Percentiles rank a stretch among this genome's conserved stretches.
Conservation (phyloP, 2,797 vertebrate species). For the Brachyalestes nurse region DNA sequence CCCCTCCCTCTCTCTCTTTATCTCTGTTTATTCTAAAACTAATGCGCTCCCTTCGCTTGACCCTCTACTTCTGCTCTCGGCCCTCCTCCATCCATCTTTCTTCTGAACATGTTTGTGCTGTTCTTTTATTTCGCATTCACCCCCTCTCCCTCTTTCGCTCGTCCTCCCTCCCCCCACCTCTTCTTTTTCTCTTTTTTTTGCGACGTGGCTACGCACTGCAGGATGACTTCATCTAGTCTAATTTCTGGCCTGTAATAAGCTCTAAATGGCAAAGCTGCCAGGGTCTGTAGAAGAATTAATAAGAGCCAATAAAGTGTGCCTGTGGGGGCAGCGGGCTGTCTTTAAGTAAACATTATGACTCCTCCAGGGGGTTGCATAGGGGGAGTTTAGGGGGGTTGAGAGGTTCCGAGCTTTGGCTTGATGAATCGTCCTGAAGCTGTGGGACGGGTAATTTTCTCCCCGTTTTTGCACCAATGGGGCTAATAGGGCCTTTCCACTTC, state of each 20-base stretch:
- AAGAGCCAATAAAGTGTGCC: constrained; percentile 74
- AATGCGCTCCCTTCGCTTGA: constrained; percentile 69
- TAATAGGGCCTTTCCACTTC: constrained; percentile 75
- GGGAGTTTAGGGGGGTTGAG: constrained; percentile 54
- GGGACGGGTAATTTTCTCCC: constrained; percentile 78
- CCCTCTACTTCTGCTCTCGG: constrained; percentile 13
- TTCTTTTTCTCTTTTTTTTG: constrained; percentile 61
- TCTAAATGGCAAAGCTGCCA: constrained; percentile 75
- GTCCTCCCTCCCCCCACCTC: constrained; percentile 47
- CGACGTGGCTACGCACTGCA: constrained; percentile 58
- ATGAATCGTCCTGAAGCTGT: constrained; percentile 74
- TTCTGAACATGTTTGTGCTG: constrained; percentile 5
- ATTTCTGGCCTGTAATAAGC: constrained; percentile 76
- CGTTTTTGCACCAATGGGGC: constrained; percentile 77
- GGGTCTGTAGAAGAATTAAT: constrained; percentile 74
- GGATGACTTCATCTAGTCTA: constrained; percentile 78
- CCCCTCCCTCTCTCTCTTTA: constrained; percentile 16
- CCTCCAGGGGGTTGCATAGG: constrained; percentile 62
- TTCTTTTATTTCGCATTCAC: constrained; percentile 60
- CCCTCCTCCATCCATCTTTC: constrained; percentile 44
- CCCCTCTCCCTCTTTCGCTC: constrained; percentile 50
- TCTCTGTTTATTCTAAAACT: constrained; percentile 45
- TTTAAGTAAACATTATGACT: constrained; percentile 80
- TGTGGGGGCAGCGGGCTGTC: constrained; percentile 72
- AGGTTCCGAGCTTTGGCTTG: constrained; percentile 64